Evolutionary conservation across 2,888 invertebrate genomes (phyloP), one percentile per base, ranked within the genome.

Genomic region (Anorthoa munda): DNA sequence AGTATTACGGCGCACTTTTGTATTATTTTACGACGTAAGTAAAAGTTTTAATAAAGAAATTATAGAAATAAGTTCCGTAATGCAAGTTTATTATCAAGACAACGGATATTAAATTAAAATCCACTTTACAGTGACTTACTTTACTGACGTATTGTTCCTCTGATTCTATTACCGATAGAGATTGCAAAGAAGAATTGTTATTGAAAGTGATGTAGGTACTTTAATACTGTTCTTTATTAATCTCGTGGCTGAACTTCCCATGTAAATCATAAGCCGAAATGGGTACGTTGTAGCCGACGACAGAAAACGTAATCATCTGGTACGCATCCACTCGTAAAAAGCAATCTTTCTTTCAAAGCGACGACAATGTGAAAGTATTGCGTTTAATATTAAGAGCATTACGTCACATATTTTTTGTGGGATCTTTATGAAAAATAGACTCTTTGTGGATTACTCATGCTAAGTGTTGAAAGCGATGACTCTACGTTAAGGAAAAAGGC

Each of bases 291-390:
- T 80, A 87, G 74, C 82, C 83, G 94, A 86, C 87, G 93, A 94
- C 93, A 93, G 89, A 87, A 88, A 92, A 90, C 88, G 89, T 89
- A 89, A 91, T 94, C 94, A 94, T 92, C 90, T 93, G 94, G 89
- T 84, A 84, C 78, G 88, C 89, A 89, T 88, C 90, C 90, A 90
- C 80, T 86, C 79, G 86, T 84, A 86, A 89, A 90, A 89, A 88
- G 89, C 89, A 89, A 92, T 93, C 85, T 92, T 90, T 92, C 91
- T 92, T 90, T 91, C 91, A 90, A 83, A 84, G 66, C 82, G 84
- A 81, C 84, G 81, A 81, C 86, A 85, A 86, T 89, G 88, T 89
- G 89, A 91, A 92, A 92, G 90, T 87, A 87, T 84, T 86, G 84
- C 83, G 81, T 90, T 89, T 88, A 84, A 90, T 90, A 89, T 90